A percentile compares a stretch with the other conserved stretches of the same genome.
Conservation (phyloP, 2,113 vertebrate species). For the Heterotis niloticus region DNA sequence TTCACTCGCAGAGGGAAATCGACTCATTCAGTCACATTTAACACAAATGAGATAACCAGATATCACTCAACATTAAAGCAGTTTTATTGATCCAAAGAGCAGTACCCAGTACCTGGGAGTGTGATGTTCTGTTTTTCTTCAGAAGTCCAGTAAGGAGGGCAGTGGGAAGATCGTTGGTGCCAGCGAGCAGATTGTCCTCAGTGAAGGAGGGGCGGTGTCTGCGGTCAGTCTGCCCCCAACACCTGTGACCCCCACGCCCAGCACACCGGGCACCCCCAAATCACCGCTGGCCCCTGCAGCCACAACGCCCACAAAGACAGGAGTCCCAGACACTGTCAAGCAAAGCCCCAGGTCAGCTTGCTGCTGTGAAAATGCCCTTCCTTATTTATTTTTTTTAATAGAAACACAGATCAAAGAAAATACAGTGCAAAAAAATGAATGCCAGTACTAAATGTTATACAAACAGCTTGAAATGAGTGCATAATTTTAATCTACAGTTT, state of each 20-base stretch:
- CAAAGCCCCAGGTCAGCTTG: constrained; percentile 74
- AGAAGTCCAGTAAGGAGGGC: constrained; percentile 86
- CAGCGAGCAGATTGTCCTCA: constrained; percentile 65
- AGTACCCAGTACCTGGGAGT: background rate
- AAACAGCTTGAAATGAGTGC: too few relatives aligned
- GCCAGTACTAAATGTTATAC: too few relatives aligned
- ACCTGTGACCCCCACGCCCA: constrained; percentile 63
- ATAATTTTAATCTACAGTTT: too few relatives aligned
- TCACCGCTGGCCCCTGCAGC: constrained; percentile 72
- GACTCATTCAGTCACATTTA: too few relatives aligned
- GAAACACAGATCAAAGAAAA: too few relatives aligned
- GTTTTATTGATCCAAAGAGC: too few relatives aligned
- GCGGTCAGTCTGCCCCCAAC: constrained; percentile 71
- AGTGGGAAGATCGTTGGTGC: constrained; percentile 65
- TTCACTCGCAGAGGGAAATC: too few relatives aligned
- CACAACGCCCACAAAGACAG: constrained; percentile 70
- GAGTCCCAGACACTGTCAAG: constrained; percentile 74
- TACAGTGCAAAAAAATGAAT: too few relatives aligned
- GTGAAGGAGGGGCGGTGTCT: constrained; percentile 55
- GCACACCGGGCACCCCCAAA: constrained; percentile 72
- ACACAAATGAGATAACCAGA: too few relatives aligned
- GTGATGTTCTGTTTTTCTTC: constrained; percentile 29
- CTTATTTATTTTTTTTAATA: too few relatives aligned
- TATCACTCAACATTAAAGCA: too few relatives aligned
- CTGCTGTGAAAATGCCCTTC: background rate